A percentile compares a stretch with the other conserved stretches of the same genome.
Conservation (phyloP, 92 coral and sea anemone genomes). For the Porites evermanni region DNA sequence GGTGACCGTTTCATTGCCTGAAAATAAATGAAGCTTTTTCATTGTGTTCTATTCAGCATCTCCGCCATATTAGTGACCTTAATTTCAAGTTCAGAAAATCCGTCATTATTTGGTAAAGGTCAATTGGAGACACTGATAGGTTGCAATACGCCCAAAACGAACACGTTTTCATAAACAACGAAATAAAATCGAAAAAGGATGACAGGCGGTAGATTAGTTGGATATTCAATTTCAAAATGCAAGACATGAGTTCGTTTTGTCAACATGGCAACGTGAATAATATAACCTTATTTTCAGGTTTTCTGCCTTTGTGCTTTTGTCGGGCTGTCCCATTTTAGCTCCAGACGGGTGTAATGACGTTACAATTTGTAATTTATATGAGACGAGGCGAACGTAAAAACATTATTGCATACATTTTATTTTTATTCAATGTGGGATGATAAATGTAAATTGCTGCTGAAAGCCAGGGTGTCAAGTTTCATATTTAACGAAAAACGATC, state of each 20-base stretch:
- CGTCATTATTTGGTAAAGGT: neutral
- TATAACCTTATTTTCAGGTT: neutral
- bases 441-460: too few species aligned
- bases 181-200: neutral
- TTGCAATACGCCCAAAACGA: neutral
- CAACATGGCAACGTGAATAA: neutral
- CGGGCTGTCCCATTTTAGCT: neutral
- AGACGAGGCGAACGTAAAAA: neutral
- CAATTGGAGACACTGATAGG: neutral
- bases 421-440: too few species aligned
- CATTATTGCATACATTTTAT: neutral
- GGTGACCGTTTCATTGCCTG: conserved; percentile 1
- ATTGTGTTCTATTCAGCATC: neutral
- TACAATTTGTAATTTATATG: neutral
- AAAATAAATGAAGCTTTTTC: neutral
- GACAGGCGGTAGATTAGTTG: neutral
- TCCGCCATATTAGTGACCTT: neutral
- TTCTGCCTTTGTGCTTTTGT: neutral
- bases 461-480: neutral
- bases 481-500: neutral
- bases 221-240: neutral
- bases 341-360: neutral
- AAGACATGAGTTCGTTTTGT: neutral
- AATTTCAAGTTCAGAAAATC: neutral
- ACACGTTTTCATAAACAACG: neutral